Conservation (phyloP, 2,888 invertebrate genomes). For the Eupeodes latifasciatus region DNA sequence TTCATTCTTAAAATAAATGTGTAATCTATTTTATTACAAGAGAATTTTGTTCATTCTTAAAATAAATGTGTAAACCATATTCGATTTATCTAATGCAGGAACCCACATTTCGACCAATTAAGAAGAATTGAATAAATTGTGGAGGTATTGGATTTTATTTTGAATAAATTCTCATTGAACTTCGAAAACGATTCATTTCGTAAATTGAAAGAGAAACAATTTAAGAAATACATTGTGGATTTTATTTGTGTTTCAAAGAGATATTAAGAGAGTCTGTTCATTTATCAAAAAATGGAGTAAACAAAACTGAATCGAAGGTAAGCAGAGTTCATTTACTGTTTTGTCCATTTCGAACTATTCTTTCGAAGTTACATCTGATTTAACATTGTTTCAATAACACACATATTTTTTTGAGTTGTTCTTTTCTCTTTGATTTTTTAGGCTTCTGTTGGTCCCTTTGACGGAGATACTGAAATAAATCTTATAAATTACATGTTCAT, state of each 20-base stretch:
- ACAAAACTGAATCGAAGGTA: not conserved
- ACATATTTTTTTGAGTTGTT: too few relatives aligned
- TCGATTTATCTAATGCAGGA: not conserved
- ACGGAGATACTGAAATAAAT: too few relatives aligned
- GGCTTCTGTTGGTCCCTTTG: too few relatives aligned
- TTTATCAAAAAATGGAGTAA: not conserved
- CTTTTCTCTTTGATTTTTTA: too few relatives aligned
- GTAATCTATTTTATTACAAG: too few relatives aligned
- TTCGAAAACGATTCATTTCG: not conserved
- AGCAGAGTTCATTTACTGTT: not conserved
- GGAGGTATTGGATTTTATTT: not conserved
- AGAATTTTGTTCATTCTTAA: not conserved
- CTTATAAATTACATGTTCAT: too few relatives aligned
- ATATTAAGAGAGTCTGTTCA: not conserved
- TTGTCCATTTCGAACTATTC: not conserved
- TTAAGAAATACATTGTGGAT: not conserved
- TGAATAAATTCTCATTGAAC: not conserved
- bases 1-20: not conserved
- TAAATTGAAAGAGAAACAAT: not conserved
- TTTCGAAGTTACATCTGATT: too few relatives aligned
- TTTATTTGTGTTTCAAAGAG: not conserved
- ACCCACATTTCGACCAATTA: slow-evolving; percentile 1
- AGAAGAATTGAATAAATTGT: not conserved
- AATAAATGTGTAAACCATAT: not conserved
- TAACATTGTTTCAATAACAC: too few relatives aligned